phyloP scores from a whole-genome alignment of 2,113 vertebrate genomes.

The Lampris megalopsis region DNA sequence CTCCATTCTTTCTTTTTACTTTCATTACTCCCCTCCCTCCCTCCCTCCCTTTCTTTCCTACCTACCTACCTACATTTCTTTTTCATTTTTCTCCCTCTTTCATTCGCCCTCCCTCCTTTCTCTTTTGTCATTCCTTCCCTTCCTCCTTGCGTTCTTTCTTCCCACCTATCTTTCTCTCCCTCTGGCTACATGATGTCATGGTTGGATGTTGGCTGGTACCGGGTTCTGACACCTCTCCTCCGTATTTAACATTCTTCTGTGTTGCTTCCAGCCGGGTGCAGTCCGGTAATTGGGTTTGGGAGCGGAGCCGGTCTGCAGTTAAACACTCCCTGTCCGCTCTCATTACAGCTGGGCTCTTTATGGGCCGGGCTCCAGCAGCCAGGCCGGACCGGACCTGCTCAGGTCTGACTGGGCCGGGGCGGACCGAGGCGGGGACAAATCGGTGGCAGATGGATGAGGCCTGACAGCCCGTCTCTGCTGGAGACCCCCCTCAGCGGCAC shows the following conservation, averaged over 20 bases:
- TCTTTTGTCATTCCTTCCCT: background rate
- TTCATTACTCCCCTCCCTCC: background rate
- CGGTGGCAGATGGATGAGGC: slow-evolving; percentile 55
- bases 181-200: background rate
- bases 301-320: slow-evolving; percentile 34
- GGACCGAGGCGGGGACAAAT: slow-evolving; percentile 28
- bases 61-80: background rate
- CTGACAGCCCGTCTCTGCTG: slow-evolving; percentile 63
- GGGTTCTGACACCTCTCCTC: slow-evolving; percentile 4
- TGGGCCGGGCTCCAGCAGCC: slow-evolving; percentile 34
- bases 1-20: background rate
- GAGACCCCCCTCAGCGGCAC: slow-evolving; percentile 39
- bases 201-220: background rate
- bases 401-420: slow-evolving; percentile 33
- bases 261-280: slow-evolving; percentile 20
- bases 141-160: background rate
- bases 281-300: slow-evolving; percentile 57
- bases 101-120: background rate
- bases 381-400: slow-evolving; percentile 21
- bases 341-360: slow-evolving; percentile 49
- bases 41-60: background rate
- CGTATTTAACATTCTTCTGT: slow-evolving; percentile 39
- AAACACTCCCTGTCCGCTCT: slow-evolving; percentile 59
- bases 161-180: background rate
- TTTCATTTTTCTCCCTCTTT: background rate